Evolutionary conservation across 1,140 invertebrate species (phyloP).

Genomic region (Pogonomyrmex barbatus): DNA sequence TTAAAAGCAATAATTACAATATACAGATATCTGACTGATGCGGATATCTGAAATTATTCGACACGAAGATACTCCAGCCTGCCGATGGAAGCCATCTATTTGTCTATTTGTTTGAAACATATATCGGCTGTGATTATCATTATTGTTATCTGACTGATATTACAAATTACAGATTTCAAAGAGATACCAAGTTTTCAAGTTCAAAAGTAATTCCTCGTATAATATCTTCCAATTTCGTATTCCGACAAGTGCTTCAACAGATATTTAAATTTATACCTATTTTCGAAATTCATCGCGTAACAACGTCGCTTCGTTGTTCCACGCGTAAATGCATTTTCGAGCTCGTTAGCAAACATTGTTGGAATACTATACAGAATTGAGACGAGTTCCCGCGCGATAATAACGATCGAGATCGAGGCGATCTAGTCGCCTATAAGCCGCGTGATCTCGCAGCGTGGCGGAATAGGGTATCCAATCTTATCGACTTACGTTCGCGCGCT

Average conservation of each 20-base stretch:
- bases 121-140: too few species aligned
- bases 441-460: background rate
- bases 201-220: background rate
- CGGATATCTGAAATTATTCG: too few species aligned
- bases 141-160: background rate
- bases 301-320: slow-evolving; percentile 9
- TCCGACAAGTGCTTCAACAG: background rate
- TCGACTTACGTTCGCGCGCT: slow-evolving; percentile 3
- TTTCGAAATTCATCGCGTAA: slow-evolving; percentile 13
- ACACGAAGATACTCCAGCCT: too few species aligned
- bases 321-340: slow-evolving; percentile 7
- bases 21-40: too few species aligned
- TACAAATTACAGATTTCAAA: background rate
- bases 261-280: slow-evolving; percentile 4
- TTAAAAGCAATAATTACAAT: background rate
- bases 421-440: slow-evolving; percentile 15
- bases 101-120: too few species aligned
- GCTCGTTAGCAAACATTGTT: slow-evolving; percentile 33
- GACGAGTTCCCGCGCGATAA: slow-evolving; percentile 23
- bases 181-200: background rate
- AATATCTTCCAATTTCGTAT: background rate
- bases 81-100: too few species aligned
- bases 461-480: slow-evolving; percentile 42
- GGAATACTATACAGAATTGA: slow-evolving; percentile 21
- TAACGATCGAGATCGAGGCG: slow-evolving; percentile 45